A percentile compares a stretch with the other conserved stretches of the same genome.
phyloP scores from a whole-genome alignment of 2,113 vertebrate species.

The Cynocephalus volans region DNA sequence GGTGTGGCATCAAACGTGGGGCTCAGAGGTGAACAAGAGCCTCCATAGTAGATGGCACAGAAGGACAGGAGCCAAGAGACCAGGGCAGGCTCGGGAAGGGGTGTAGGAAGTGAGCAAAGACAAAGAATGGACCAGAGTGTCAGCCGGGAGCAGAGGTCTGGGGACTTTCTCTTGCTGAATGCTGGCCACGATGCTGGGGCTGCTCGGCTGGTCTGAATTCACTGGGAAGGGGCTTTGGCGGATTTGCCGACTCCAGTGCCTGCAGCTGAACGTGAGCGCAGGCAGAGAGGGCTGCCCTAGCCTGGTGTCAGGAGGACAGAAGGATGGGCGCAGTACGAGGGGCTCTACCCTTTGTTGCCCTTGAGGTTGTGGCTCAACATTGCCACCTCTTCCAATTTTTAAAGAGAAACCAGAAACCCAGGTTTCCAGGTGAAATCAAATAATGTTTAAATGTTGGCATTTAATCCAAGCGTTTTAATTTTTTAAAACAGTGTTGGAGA shows the following conservation, averaged over 20 bases:
- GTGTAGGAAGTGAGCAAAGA: rapidly evolving
- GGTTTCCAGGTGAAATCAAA: not conserved
- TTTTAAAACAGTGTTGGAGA: not conserved
- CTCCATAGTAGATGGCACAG: not conserved
- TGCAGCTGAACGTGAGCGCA: not conserved
- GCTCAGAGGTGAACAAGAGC: not conserved
- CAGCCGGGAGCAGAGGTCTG: not conserved
- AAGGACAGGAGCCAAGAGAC: no score
- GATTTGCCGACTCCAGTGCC: not conserved
- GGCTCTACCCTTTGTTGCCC: not conserved
- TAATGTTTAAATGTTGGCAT: not conserved
- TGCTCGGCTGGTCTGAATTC: not conserved
- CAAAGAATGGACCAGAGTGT: not conserved
- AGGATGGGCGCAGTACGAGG: not conserved
- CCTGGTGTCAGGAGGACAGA: no score
- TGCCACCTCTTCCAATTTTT: not conserved
- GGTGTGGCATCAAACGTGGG: no score
- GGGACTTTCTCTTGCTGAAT: not conserved
- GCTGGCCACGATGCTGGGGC: not conserved
- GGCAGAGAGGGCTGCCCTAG: not conserved
- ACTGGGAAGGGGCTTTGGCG: not conserved
- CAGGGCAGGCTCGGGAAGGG: not conserved
- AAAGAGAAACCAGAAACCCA: not conserved
- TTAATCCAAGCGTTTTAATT: not conserved
- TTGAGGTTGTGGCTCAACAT: not conserved